phyloP scores from a whole-genome alignment of 2,888 invertebrate species.

The Neoitamus cyanurus region DNA sequence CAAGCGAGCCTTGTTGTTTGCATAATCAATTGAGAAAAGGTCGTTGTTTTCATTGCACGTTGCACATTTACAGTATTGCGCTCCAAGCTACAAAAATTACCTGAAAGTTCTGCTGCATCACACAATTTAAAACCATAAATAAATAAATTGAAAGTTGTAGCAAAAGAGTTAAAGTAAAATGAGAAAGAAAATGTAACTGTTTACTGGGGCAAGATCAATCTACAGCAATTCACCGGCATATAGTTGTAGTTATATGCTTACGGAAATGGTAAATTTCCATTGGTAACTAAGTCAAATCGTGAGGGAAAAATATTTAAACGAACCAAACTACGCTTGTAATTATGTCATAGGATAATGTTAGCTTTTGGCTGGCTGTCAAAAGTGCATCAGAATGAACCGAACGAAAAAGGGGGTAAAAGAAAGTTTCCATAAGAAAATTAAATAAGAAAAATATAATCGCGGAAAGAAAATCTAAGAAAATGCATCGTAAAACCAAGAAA shows the following conservation, averaged over 20 bases:
- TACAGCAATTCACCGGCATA: conserved; percentile 35
- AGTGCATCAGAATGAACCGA: conserved; percentile 39
- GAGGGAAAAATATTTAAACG: conserved; percentile 9
- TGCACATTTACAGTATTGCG: neutral
- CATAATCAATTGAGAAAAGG: too few species aligned
- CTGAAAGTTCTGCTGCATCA: neutral
- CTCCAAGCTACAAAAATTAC: neutral
- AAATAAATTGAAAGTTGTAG: neutral
- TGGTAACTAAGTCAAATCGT: conserved; percentile 10
- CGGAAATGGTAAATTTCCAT: conserved; percentile 15
- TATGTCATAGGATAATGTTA: conserved; percentile 51
- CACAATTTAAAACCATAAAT: neutral
- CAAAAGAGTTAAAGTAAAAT: conserved; percentile 3
- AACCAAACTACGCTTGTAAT: conserved; percentile 42
- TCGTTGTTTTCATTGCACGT: too few species aligned
- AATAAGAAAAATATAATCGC: neutral
- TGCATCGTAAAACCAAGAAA: conserved; percentile 17
- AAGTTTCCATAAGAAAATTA: neutral
- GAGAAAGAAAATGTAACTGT: neutral
- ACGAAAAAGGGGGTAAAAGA: neutral
- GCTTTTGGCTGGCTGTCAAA: conserved; percentile 32
- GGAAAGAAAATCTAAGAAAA: conserved; percentile 29
- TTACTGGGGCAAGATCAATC: conserved; percentile 4
- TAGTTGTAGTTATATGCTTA: conserved; percentile 44
- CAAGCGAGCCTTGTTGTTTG: too few species aligned